Evolutionary conservation across 2,113 vertebrate genomes (phyloP), one percentile per base, ranked within the genome.

Genomic region (Proteles cristata): DNA sequence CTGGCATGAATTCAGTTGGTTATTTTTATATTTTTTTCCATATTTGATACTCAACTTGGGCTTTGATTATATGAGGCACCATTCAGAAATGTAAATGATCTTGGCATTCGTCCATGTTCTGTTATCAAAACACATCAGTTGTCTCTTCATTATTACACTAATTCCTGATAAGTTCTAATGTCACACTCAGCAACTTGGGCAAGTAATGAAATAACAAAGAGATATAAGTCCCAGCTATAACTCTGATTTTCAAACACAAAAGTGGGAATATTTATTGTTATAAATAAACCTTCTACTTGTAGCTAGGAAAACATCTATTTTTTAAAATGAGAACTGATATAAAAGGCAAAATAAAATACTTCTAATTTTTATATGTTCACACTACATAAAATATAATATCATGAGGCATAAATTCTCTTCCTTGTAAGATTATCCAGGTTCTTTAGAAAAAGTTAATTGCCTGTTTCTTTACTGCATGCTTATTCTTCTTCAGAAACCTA

Each of bases 101-200:
- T 58, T n/a, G 28, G 48, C 45, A 1, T 71, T 48, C 48, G n/a
- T 79, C 33, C 3, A 94, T 87, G 84, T 96, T 88, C 23, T 96
- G 28, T 93, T 87, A 73, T 91, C 55, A 93, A 76, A 93, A 84
- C 10, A 17, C 7, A 74, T 88, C 45, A 14, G 0, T 81, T 93
- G 74, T 92, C 21, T 90, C 63, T 65, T 93, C 21, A 43, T 76
- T 93, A 83, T 89, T 83, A 48, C 16, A 74, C 33, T 94, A 85
- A 95, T 85, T 88, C 16, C 12, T 53, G 19, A 26, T 86, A 79
- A 92, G 11, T 82, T 88, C 74, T 96, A 61, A 82, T 15, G 11
- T 39, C 31, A 88, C 11, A 84, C 53, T 35, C 6, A 83, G 53
- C 15, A 93, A 43, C 61, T 50, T 81, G 50, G 50, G 53, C 50